These are phyloP conservation scores for Ailuropoda melanoleuca DNA, from an alignment of 2,113 vertebrate species.

Conservation along the genomic window DNA sequence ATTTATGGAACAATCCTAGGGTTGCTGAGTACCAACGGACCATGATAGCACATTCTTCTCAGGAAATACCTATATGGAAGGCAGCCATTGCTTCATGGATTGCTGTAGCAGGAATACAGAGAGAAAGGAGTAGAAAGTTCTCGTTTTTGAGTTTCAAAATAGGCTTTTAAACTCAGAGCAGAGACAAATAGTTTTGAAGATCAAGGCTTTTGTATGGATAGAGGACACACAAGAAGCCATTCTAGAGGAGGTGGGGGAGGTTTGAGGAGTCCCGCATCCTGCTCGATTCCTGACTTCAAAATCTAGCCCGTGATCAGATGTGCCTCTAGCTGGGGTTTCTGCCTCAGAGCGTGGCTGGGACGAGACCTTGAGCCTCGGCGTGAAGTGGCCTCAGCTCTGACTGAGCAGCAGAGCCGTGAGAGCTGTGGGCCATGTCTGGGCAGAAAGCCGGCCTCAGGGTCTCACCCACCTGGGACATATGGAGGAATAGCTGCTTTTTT, in stretches of 20 bases:
- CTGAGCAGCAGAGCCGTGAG: neutral
- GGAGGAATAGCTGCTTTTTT: neutral
- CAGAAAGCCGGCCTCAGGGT: neutral
- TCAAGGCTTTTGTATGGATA: neutral
- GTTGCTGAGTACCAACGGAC: neutral
- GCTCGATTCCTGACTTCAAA: neutral
- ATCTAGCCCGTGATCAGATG: neutral
- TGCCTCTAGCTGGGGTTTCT: neutral
- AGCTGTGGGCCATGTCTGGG: neutral
- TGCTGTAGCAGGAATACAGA: neutral
- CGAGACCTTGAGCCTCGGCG: neutral
- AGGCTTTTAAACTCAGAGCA: constrained; percentile 13
- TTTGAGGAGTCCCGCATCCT: neutral
- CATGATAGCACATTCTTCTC: neutral
- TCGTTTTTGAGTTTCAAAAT: constrained; percentile 3
- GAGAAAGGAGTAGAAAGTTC: neutral
- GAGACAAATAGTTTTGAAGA: neutral
- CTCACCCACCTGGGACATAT: neutral
- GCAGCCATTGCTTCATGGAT: neutral
- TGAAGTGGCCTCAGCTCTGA: neutral
- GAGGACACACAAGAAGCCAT: neutral
- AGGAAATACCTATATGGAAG: neutral
- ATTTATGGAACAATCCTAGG: neutral
- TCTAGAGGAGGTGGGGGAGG: neutral
- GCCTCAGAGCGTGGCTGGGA: neutral